Conservation (phyloP, 2,797 vertebrate species). For the Clarias platycephalus region DNA sequence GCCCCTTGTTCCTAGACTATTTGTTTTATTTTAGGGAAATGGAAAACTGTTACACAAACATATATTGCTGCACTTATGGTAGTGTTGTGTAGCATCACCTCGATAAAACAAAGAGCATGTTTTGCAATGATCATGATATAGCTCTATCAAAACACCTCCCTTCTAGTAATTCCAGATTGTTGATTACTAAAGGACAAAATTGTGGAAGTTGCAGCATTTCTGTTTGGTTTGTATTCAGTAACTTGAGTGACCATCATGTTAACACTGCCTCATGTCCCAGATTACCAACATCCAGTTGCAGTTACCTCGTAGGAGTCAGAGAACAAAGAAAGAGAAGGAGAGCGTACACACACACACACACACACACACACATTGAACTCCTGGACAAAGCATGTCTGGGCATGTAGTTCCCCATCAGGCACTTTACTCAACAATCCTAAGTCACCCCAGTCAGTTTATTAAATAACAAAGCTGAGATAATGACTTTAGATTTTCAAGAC, state of each 20-base stretch:
- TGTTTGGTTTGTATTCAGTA: background rate
- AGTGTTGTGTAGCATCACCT: background rate
- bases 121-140: background rate
- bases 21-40: background rate
- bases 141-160: background rate
- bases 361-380: slow-evolving; percentile 28
- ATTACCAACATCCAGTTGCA: slow-evolving; percentile 47
- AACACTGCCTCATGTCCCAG: background rate
- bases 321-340: slow-evolving; percentile 27
- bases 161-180: background rate
- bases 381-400: slow-evolving; percentile 51
- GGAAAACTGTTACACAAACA: background rate
- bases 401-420: slow-evolving; percentile 43
- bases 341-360: slow-evolving; percentile 5
- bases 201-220: background rate
- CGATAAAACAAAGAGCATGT: background rate
- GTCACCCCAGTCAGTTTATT: slow-evolving; percentile 25
- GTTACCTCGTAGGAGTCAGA: slow-evolving; percentile 35
- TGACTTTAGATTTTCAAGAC: background rate
- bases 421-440: slow-evolving; percentile 33
- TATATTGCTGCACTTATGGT: background rate
- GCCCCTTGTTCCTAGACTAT: background rate
- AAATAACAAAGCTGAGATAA: background rate
- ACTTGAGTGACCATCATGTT: background rate
- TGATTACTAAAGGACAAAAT: background rate